phyloP scores from a whole-genome alignment of 2,797 vertebrate genomes.

The Eulemur rubriventer region DNA sequence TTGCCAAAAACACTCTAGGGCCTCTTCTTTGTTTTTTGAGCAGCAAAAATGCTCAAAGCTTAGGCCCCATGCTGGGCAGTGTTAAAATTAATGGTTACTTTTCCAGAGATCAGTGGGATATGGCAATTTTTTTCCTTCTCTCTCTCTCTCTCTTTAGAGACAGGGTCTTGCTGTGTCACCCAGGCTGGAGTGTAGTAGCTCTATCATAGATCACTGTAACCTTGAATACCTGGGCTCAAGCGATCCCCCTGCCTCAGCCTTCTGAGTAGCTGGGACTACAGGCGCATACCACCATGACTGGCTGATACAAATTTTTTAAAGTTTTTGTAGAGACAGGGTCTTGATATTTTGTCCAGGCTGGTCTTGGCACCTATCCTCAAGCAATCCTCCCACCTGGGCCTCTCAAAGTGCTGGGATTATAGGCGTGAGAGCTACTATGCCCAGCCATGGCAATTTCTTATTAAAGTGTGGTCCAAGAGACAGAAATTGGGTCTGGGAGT shows the following conservation, averaged over 20 bases:
- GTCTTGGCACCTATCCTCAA: background rate
- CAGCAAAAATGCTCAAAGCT: background rate
- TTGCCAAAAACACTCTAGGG: background rate
- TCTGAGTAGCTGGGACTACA: background rate
- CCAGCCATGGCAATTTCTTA: background rate
- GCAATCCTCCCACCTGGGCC: background rate
- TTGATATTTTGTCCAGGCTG: background rate
- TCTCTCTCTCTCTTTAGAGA: background rate
- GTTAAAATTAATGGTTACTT: background rate
- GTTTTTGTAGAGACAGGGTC: background rate
- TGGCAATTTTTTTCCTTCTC: background rate
- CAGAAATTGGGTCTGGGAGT: background rate
- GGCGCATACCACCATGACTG: too few relatives aligned
- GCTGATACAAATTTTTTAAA: background rate
- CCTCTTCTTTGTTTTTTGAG: background rate
- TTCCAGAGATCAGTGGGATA: background rate
- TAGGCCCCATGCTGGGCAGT: background rate
- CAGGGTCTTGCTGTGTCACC: background rate
- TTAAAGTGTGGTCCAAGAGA: background rate
- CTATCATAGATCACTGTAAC: background rate
- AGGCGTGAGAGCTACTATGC: background rate
- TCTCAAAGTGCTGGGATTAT: background rate
- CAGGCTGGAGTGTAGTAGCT: background rate
- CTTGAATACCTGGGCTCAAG: background rate
- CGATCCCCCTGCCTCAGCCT: background rate